Evolutionary conservation across 2,113 vertebrate genomes (phyloP), one percentile per base, ranked within the genome.

Genomic region (Archilochus colubris): DNA sequence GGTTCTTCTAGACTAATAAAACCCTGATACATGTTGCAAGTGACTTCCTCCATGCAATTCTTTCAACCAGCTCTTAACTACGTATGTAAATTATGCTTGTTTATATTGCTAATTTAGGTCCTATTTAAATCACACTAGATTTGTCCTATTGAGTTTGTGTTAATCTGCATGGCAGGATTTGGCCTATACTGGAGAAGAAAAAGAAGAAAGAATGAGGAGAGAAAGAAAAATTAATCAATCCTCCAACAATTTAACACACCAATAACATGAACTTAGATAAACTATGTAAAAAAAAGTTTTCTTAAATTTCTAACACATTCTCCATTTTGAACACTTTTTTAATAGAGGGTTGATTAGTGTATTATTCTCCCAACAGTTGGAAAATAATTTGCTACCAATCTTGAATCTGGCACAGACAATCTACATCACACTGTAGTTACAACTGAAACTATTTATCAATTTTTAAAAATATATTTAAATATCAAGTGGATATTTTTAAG

Each of bases 31-130:
- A 38, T 25, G 53, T 44, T 70, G 51, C 3, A 3, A 92, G 17
- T 69, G 51, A 58, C 59, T 94, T 95, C 16, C 24, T 91, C 48
- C 27, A 25, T 40, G 68, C 38, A 80, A 58, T 82, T 80, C 75
- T 89, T 94, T 89, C 59, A 89, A 85, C 31, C 17, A 93, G 38
- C 33, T 70, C 51, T 85, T 80, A 89, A 76, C 38, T 86, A 62
- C 63, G n/a, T 81, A 93, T 94, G 91, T 70, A 95, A 94, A 96
- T 95, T 91, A 30, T 0, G 1, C 53, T 82, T 95, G 79, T 93
- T 94, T 95, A 83, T 85, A 86, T 77, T 94, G 84, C 89, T 94
- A 95, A 88, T 94, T 97, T 96, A 77, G 75, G 63, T 95, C 55
- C 33, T 70, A 86, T 95, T 95, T 91, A 91, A 95, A 89, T 79